A percentile compares a stretch with the other conserved stretches of the same genome.
These are phyloP conservation scores for Epizoanthus illoricatus DNA, from an alignment of 92 coral and sea anemone species.

Conservation along the genomic window DNA sequence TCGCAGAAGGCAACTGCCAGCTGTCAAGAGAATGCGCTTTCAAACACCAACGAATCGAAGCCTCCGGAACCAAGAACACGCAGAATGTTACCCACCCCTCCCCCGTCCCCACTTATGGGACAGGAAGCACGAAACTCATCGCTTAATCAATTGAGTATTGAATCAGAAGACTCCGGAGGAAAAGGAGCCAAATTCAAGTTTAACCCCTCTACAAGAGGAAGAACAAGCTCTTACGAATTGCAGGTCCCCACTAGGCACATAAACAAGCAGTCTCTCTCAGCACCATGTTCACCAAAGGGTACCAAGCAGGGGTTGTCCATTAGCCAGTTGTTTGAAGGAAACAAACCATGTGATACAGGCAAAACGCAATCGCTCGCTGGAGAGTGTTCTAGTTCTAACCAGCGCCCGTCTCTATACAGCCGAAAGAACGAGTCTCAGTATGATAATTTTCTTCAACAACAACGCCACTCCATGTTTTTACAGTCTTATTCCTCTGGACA, in stretches of 20 bases:
- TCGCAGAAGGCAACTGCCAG: slow-evolving; percentile 7
- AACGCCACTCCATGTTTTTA: slow-evolving; percentile 67
- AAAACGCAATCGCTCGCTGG: not conserved
- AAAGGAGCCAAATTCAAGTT: not conserved
- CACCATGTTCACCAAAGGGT: slow-evolving; percentile 40
- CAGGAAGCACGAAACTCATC: slow-evolving; percentile 20
- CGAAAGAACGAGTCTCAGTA: slow-evolving; percentile 62
- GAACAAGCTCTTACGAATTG: slow-evolving; percentile 1
- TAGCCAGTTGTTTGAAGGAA: slow-evolving; percentile 40
- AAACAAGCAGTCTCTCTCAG: slow-evolving; percentile 31
- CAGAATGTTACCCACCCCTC: slow-evolving; percentile 80
- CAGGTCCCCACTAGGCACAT: slow-evolving; percentile 12
- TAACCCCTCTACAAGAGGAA: not conserved
- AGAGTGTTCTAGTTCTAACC: too few relatives aligned
- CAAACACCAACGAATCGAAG: not conserved
- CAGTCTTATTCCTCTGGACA: slow-evolving; percentile 61
- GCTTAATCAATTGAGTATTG: not conserved
- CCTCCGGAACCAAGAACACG: slow-evolving; percentile 55
- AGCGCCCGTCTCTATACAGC: slow-evolving; percentile 9
- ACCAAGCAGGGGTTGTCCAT: slow-evolving; percentile 38
- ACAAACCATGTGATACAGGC: not conserved
- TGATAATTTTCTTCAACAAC: slow-evolving; percentile 67
- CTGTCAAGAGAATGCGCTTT: slow-evolving; percentile 12
- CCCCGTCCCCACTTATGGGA: slow-evolving; percentile 65
- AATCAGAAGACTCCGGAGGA: not conserved